These are phyloP conservation scores for Ditylenchus weischeri DNA, from an alignment of 2,888 invertebrate genomes.

Conservation along the genomic window DNA sequence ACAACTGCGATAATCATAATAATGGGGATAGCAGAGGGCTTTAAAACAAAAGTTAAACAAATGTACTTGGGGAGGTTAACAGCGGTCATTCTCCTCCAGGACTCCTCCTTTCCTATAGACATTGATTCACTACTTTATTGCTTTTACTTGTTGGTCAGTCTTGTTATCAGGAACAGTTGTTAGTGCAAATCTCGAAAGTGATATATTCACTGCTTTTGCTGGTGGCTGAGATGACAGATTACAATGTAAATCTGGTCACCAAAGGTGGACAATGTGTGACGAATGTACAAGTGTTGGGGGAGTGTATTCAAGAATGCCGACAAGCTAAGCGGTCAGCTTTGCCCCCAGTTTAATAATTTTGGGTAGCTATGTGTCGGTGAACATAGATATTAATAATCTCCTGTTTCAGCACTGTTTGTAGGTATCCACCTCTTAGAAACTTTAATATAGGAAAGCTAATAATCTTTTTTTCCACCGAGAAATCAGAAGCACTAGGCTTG, in stretches of 20 bases:
- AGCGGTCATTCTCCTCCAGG: constrained; percentile 7
- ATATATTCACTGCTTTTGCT: constrained; percentile 5
- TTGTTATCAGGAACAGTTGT: neutral
- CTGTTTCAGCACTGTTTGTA: neutral
- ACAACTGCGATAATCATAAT: constrained; percentile 10
- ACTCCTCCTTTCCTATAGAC: neutral
- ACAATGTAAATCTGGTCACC: constrained; percentile 5
- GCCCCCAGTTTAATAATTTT: too few relatives aligned
- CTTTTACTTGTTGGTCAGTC: neutral
- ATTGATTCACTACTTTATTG: neutral
- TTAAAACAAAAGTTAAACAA: neutral
- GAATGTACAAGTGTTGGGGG: constrained; percentile 2
- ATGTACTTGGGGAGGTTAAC: neutral
- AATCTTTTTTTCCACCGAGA: too few relatives aligned
- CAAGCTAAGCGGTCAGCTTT: too few relatives aligned
- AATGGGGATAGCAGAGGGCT: neutral
- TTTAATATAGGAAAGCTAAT: neutral
- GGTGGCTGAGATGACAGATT: constrained; percentile 7
- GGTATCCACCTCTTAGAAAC: neutral
- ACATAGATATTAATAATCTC: neutral
- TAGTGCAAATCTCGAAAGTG: neutral
- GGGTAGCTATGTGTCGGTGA: neutral
- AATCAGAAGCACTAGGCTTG: too few relatives aligned
- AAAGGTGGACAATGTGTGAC: constrained; percentile 3
- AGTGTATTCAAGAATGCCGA: neutral